A percentile compares a stretch with the other conserved stretches of the same genome.
These are phyloP conservation scores for Stenopsyche tienmushanensis DNA, from an alignment of 1,140 invertebrate species.

Conservation along the genomic window DNA sequence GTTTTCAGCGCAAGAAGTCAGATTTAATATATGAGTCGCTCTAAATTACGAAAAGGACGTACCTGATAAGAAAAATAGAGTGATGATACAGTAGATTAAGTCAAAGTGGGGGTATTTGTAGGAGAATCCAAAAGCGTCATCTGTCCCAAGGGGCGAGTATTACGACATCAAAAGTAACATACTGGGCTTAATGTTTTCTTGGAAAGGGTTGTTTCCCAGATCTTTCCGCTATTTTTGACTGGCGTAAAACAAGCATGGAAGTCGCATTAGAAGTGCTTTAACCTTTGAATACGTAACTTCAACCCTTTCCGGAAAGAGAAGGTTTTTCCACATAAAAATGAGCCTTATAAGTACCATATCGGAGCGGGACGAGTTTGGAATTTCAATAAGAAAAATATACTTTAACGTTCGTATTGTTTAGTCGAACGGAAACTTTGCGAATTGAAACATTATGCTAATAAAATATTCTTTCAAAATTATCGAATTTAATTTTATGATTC, in stretches of 20 bases:
- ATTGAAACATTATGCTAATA: no score
- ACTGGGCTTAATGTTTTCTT: constrained; percentile 25
- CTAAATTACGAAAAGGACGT: no score
- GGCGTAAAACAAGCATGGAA: constrained; percentile 24
- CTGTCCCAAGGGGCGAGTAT: constrained; percentile 16
- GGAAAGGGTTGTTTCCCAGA: background rate
- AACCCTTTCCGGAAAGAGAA: constrained; percentile 10
- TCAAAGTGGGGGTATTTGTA: background rate
- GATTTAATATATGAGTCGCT: no score
- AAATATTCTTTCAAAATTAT: no score
- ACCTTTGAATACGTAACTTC: constrained; percentile 13
- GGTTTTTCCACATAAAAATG: constrained; percentile 11
- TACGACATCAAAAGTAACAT: constrained; percentile 15
- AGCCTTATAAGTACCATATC: background rate
- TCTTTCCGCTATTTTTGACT: constrained; percentile 23
- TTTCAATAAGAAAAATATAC: no score
- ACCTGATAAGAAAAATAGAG: no score
- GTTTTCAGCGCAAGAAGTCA: no score
- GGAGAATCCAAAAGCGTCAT: no score
- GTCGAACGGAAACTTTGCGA: no score
- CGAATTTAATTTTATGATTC: no score
- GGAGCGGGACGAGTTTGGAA: background rate
- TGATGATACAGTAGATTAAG: constrained; percentile 19
- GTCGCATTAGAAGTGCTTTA: constrained; percentile 28
- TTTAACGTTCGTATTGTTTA: no score